Conservation (phyloP, 2,888 invertebrate genomes). For the Leucophenga montana region DNA sequence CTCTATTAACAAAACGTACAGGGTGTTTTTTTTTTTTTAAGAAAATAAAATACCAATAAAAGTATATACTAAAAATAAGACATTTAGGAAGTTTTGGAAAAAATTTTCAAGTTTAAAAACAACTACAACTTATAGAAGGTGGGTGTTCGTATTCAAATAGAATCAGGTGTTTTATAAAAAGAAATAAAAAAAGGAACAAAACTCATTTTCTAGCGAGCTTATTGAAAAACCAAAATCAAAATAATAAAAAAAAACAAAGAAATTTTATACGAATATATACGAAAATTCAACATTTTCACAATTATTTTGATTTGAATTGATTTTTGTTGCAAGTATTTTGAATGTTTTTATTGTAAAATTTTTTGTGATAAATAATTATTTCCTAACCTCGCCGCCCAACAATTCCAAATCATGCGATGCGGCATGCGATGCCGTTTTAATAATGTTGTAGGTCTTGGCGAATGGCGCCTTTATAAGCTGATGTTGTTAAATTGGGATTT, state of each 20-base stretch:
- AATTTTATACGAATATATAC: slow-evolving; percentile 35
- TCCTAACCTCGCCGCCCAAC: slow-evolving; percentile 75
- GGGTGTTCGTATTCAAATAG: neutral
- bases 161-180: slow-evolving; percentile 9
- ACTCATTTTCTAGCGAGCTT: slow-evolving; percentile 33
- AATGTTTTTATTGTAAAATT: no score
- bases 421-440: slow-evolving; percentile 84
- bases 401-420: slow-evolving; percentile 81
- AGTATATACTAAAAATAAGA: neutral
- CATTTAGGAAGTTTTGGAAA: neutral
- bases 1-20: no score
- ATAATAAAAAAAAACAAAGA: slow-evolving; percentile 36
- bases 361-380: slow-evolving; percentile 50
- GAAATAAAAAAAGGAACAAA: slow-evolving; percentile 26
- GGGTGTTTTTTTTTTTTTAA: no score
- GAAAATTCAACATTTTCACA: slow-evolving; percentile 56
- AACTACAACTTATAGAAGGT: neutral
- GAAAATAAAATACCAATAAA: neutral
- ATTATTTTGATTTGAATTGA: slow-evolving; percentile 26
- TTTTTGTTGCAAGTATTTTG: slow-evolving; percentile 31
- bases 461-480: slow-evolving; percentile 97
- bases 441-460: slow-evolving; percentile 96
- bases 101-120: neutral
- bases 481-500: slow-evolving; percentile 40
- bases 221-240: no score